Evolutionary conservation across 2,113 vertebrate species (phyloP).

Genomic region (Amphiprion percula): DNA sequence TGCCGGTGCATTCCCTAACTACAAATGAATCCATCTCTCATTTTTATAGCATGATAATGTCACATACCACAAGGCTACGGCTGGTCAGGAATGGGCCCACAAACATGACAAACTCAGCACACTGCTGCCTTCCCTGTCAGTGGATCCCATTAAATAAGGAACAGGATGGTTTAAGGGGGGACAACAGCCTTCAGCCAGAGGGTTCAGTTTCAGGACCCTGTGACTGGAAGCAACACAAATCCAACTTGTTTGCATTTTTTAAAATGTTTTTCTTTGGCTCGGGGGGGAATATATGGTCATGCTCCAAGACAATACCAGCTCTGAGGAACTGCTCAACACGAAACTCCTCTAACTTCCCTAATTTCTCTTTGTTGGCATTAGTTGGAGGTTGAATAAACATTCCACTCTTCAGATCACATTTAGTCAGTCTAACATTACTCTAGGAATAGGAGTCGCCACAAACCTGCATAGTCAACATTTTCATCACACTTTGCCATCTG

Average conservation of each 20-base stretch:
- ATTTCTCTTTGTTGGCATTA: conserved; percentile 2
- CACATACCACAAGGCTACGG: conserved; percentile 41
- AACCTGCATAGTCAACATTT: conserved; percentile 27
- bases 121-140: conserved; percentile 45
- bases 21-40: conserved; percentile 49
- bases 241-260: conserved; percentile 21
- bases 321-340: neutral
- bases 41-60: conserved; percentile 60
- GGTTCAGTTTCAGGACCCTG: conserved; percentile 17
- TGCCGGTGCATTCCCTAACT: conserved; percentile 45
- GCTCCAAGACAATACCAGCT: neutral
- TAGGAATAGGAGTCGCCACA: conserved; percentile 7
- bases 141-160: conserved; percentile 52
- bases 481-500: conserved; percentile 44
- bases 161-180: conserved; percentile 34
- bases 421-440: conserved; percentile 5
- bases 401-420: conserved; percentile 12
- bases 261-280: no score
- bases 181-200: conserved; percentile 32
- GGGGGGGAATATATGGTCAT: neutral
- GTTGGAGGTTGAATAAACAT: conserved; percentile 1
- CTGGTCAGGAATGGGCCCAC: conserved; percentile 45
- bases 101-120: conserved; percentile 45
- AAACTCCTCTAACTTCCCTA: conserved; percentile 9
- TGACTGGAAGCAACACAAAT: conserved; percentile 21